phyloP scores from a whole-genome alignment of 2,113 vertebrate species.

The Chrysochloris asiatica region DNA sequence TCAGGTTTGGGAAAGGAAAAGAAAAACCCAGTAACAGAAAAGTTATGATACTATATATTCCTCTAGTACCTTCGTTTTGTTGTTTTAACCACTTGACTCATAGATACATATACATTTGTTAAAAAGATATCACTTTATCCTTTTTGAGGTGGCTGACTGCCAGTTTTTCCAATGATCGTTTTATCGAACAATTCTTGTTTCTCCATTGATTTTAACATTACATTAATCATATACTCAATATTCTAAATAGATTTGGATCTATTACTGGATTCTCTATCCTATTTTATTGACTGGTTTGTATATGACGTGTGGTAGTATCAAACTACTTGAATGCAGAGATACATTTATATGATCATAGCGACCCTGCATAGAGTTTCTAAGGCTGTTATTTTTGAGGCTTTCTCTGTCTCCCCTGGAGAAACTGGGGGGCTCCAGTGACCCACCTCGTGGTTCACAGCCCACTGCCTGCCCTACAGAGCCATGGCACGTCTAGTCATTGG shows the following conservation, averaged over 20 bases:
- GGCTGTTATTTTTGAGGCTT: too few relatives aligned
- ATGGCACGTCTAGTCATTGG: too few relatives aligned
- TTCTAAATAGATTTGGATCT: not conserved
- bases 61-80: not conserved
- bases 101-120: not conserved
- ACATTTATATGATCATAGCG: conserved; percentile 12
- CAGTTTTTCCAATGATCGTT: not conserved
- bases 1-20: not conserved
- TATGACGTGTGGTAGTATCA: not conserved
- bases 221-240: not conserved
- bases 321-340: conserved; percentile 17
- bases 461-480: too few relatives aligned
- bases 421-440: too few relatives aligned
- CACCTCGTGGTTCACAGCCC: too few relatives aligned
- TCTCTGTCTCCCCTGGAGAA: too few relatives aligned
- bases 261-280: not conserved
- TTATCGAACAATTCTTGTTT: conserved; percentile 11
- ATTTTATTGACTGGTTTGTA: conserved; percentile 10
- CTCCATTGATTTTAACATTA: not conserved
- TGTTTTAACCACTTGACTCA: not conserved
- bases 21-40: not conserved
- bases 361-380: too few relatives aligned
- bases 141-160: not conserved
- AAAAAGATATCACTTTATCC: not conserved
- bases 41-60: not conserved